Evolutionary conservation across 2,797 vertebrate genomes (phyloP), one percentile per base, ranked within the genome.

Genomic region (Orientallactaga sibirica): DNA sequence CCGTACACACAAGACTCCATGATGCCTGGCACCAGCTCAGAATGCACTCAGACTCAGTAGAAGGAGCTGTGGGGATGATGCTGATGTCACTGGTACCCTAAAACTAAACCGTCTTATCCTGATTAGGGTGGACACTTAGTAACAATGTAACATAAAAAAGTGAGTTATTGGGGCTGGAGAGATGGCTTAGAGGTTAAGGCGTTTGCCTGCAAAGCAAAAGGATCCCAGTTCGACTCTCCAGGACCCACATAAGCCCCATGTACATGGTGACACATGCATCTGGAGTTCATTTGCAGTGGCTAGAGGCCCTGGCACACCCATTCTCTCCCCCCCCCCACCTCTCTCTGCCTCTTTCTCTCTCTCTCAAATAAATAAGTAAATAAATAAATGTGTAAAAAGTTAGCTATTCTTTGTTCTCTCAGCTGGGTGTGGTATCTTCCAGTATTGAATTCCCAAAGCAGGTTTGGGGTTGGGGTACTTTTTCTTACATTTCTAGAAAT

Each of bases 41-140:
- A 58, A 52, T 61, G 52, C 20, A 6, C 48, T 48, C 19, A 52
- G 52, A 73, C 22, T 22, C 64, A 33, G 66, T 10, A 67, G 61
- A 18, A 18, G 52, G 29, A 12, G 2, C 64, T 78, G 27, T 27
- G 33, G 22, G 15, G 66, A 3, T 62, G 43, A 19, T 8, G 2
- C 24, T 8, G 77, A 64, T 27, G 37, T 33, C 88, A 43, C 18
- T 20, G 52, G 66, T 33, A 55, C 33, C 33, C 48, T 41, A 61
- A 90, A 94, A 87, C 88, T 64, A 64, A 86, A 70, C 37, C 24
- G 33, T 43, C n/a, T 87, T 52, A 78, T 58, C 37, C 43, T 37
- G 43, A 70, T 43, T 67, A 33, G 66, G 58, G 37, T 14, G 41
- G 86, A 81, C 61, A 71, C 25, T 82, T 58, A 85, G 71, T 74